Percentiles rank a stretch among this genome's conserved stretches.
Conservation (phyloP, 2,797 vertebrate genomes). For the Vultur gryphus region DNA sequence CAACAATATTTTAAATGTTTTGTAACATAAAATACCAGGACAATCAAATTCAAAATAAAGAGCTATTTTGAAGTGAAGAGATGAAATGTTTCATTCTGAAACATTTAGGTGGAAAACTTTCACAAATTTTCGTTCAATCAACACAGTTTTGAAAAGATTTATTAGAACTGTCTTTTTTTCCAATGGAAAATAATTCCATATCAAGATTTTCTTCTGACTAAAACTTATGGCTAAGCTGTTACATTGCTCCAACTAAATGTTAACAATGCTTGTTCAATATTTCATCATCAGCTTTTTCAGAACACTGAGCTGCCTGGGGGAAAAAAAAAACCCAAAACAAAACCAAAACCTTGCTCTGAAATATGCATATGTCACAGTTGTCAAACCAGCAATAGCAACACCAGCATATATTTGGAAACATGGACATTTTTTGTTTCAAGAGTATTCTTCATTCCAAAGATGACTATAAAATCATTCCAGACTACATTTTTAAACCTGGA, state of each 20-base stretch:
- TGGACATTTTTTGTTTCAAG: background rate
- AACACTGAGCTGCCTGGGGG: background rate
- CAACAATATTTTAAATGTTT: background rate
- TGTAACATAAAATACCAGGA: background rate
- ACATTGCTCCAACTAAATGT: background rate
- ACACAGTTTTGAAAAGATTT: background rate
- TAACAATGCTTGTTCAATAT: background rate
- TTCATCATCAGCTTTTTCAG: background rate
- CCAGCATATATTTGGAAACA: background rate
- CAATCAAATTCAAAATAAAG: background rate
- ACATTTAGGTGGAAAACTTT: background rate
- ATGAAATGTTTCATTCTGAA: background rate
- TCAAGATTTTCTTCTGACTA: background rate
- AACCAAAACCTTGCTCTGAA: background rate
- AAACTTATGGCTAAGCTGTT: background rate
- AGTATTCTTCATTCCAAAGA: background rate
- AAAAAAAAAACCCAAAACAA: rapidly evolving
- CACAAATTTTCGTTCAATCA: background rate
- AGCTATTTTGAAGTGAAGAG: background rate
- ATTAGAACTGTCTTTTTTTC: background rate
- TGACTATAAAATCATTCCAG: background rate
- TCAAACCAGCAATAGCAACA: background rate
- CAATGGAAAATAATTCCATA: background rate
- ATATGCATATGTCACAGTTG: background rate
- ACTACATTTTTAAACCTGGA: background rate